phyloP scores from a whole-genome alignment of 1,140 invertebrate genomes.

The Lerema accius region DNA sequence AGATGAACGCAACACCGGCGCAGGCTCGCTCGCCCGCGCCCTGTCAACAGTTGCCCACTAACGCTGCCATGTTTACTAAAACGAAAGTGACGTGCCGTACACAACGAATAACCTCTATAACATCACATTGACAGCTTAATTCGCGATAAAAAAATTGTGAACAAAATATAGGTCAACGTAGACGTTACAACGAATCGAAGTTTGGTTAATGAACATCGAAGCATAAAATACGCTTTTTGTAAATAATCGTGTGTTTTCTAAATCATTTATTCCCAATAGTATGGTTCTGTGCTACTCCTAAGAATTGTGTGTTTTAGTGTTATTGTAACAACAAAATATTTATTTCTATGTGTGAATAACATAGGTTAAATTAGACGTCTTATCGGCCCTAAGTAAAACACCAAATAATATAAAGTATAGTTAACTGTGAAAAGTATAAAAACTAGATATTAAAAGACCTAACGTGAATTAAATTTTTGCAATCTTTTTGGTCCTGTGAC shows the following conservation, averaged over 20 bases:
- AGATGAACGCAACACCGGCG: slow-evolving; percentile 70
- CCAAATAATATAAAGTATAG: background rate
- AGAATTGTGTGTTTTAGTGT: slow-evolving; percentile 14
- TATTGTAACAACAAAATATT: slow-evolving; percentile 7
- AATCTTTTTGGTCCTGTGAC: slow-evolving; percentile 1
- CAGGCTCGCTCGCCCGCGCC: slow-evolving; percentile 74
- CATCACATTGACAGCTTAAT: slow-evolving; percentile 53
- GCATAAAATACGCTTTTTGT: slow-evolving; percentile 29
- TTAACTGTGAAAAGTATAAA: background rate
- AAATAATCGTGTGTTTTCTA: slow-evolving; percentile 18
- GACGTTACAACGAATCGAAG: slow-evolving; percentile 65
- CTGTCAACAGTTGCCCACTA: slow-evolving; percentile 76
- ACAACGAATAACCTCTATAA: slow-evolving; percentile 78
- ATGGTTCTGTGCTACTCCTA: slow-evolving; percentile 8
- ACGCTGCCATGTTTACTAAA: slow-evolving; percentile 80
- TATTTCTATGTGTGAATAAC: background rate
- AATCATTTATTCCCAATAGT: background rate
- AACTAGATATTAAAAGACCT: background rate
- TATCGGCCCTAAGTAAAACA: slow-evolving; percentile 2
- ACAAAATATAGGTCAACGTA: slow-evolving; percentile 44
- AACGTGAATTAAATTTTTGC: background rate
- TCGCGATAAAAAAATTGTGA: slow-evolving; percentile 50
- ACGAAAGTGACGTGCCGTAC: slow-evolving; percentile 73
- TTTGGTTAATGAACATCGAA: slow-evolving; percentile 27
- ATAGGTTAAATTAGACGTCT: no score